Conservation (phyloP, 2,113 vertebrate species). For the Cyphomyrus plagiostoma region DNA sequence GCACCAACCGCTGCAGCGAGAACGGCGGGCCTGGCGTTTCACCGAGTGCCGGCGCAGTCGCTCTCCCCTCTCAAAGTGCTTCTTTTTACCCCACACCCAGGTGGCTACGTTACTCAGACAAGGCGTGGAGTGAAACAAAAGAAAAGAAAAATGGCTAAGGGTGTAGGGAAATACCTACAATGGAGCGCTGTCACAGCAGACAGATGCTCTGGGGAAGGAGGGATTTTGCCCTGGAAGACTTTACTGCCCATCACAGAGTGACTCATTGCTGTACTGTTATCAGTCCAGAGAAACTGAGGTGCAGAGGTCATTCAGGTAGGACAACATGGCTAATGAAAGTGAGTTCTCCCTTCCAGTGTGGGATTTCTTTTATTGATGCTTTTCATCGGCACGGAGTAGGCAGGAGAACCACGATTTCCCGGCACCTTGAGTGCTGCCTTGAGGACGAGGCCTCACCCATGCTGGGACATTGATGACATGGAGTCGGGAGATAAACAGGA, state of each 20-base stretch:
- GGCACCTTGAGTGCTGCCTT: not conserved
- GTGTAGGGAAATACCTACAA: not conserved
- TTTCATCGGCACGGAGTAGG: not conserved
- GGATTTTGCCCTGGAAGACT: not conserved
- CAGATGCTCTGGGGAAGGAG: not conserved
- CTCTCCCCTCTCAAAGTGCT: not conserved
- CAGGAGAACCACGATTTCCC: not conserved
- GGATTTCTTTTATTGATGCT: not conserved
- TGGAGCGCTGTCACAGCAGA: not conserved
- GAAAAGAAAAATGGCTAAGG: not conserved
- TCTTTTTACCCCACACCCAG: not conserved
- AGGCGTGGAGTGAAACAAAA: not conserved
- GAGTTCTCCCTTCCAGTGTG: not conserved
- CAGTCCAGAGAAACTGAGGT: not conserved
- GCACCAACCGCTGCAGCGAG: not conserved
- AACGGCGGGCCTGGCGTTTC: not conserved
- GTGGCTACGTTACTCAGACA: not conserved
- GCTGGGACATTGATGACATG: not conserved
- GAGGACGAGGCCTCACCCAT: not conserved
- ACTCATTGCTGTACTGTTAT: not conserved
- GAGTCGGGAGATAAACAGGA: not conserved
- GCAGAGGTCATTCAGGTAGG: not conserved
- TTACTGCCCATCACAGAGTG: not conserved
- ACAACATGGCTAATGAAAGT: not conserved
- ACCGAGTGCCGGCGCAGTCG: not conserved